These are phyloP conservation scores for Caenorhabditis brenneri DNA, from an alignment of 1,140 invertebrate species.

Conservation along the genomic window DNA sequence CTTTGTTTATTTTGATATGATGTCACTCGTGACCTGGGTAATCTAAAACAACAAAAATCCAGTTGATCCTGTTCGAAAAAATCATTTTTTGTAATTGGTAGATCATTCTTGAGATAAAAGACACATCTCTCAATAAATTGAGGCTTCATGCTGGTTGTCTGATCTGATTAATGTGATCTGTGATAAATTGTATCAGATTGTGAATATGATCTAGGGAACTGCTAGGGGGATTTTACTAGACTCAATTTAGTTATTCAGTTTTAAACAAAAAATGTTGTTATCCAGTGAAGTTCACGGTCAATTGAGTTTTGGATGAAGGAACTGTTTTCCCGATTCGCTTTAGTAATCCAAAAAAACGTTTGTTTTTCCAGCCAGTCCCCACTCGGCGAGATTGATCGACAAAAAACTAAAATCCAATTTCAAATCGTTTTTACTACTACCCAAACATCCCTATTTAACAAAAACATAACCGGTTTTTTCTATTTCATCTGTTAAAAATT, in stretches of 20 bases:
- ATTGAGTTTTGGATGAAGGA: too few species aligned
- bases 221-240: too few species aligned
- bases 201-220: too few species aligned
- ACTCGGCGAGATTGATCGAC: not conserved
- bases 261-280: too few species aligned
- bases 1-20: too few species aligned
- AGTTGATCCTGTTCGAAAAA: not conserved
- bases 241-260: too few species aligned
- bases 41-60: conserved; percentile 7
- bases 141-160: not conserved
- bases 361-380: not conserved
- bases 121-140: not conserved
- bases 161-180: not conserved
- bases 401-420: not conserved
- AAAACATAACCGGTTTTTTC: conserved; percentile 25
- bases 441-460: not conserved
- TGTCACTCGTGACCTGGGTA: not conserved
- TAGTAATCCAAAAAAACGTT: not conserved
- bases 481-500: conserved; percentile 13
- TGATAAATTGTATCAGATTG: not conserved
- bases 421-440: not conserved
- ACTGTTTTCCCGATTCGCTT: too few species aligned
- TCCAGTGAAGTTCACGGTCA: too few species aligned
- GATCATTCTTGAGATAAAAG: not conserved
- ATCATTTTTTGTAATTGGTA: not conserved